Conservation (phyloP, 2,113 vertebrate species). For the Tragulus kanchil region DNA sequence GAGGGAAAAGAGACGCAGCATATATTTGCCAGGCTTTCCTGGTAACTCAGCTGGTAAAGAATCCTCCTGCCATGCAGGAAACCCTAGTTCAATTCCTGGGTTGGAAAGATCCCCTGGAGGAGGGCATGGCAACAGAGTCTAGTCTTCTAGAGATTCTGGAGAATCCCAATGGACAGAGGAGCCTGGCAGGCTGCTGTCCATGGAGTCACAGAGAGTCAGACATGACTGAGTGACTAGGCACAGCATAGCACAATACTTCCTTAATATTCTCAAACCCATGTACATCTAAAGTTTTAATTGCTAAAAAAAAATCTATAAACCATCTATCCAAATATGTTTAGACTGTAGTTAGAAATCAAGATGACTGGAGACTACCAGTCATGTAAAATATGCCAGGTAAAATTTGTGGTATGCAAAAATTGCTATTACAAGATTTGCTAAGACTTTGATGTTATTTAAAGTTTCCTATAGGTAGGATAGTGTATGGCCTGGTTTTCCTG, state of each 20-base stretch:
- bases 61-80: no score
- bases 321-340: conserved; percentile 54
- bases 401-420: conserved; percentile 48
- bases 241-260: not conserved
- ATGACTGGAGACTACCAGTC: not conserved
- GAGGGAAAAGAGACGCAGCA: not conserved
- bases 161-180: no score
- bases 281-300: conserved; percentile 11
- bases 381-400: conserved; percentile 34
- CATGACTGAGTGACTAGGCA: no score
- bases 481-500: not conserved
- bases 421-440: conserved; percentile 64
- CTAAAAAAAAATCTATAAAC: conserved; percentile 50
- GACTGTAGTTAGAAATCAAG: not conserved
- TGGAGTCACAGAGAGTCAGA: no score
- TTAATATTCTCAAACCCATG: not conserved
- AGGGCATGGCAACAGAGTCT: no score
- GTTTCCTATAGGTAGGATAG: not conserved
- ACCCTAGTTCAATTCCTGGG: no score
- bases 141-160: no score
- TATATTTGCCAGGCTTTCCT: not conserved
- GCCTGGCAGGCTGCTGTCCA: no score
- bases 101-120: no score
- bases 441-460: conserved; percentile 56
- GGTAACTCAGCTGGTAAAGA: no score